These are phyloP conservation scores for Nomada fucata DNA, from an alignment of 2,888 invertebrate species.

Conservation along the genomic window DNA sequence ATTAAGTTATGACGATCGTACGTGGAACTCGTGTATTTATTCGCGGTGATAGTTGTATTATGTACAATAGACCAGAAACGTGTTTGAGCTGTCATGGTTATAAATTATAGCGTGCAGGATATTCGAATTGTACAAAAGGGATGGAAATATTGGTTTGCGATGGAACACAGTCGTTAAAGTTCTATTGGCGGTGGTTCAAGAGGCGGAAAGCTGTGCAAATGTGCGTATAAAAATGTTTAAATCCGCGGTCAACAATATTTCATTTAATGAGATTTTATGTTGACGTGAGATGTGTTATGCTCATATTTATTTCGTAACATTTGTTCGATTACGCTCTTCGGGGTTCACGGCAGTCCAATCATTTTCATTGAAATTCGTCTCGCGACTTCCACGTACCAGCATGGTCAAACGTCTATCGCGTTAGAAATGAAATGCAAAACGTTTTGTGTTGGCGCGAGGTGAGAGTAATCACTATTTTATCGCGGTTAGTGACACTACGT, in stretches of 20 bases:
- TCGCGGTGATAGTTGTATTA: background rate
- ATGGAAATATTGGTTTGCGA: too few species aligned
- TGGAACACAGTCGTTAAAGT: too few species aligned
- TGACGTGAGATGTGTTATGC: too few species aligned
- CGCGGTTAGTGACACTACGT: constrained; percentile 53
- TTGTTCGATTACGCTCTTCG: background rate
- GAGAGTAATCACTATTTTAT: constrained; percentile 49
- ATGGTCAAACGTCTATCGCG: background rate
- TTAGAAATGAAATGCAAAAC: background rate
- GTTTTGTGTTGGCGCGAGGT: constrained; percentile 28
- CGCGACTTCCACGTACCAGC: background rate
- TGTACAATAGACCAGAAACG: background rate
- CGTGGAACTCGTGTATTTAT: background rate
- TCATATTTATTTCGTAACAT: background rate
- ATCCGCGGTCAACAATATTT: too few species aligned
- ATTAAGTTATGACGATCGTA: background rate
- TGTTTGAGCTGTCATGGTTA: background rate
- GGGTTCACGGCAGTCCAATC: background rate
- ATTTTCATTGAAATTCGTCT: constrained; percentile 6
- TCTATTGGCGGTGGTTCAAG: too few species aligned
- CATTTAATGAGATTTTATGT: too few species aligned
- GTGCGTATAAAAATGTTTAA: too few species aligned
- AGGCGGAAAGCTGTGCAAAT: too few species aligned
- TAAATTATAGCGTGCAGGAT: background rate
- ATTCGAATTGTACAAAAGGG: too few species aligned